Evolutionary conservation across 2,113 vertebrate species (phyloP), one percentile per base, ranked within the genome.

Genomic region (Alligator sinensis): DNA sequence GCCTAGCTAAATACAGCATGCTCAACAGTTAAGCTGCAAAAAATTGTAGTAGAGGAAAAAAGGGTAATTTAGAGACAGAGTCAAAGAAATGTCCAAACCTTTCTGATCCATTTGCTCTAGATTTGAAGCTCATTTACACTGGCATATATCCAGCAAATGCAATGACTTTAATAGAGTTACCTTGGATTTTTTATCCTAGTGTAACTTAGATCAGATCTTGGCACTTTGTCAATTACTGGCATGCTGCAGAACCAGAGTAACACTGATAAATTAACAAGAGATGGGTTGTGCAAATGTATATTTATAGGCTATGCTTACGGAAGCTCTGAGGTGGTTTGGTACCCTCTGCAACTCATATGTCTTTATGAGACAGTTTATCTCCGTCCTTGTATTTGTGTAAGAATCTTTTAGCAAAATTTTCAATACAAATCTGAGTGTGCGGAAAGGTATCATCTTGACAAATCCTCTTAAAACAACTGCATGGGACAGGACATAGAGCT

Each of bases 321-420:
- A 92, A 93, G 55, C 47, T 83, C 89, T 12, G 66, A 96, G 80
- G 70, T 27, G 59, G 84, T 75, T 68, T 91, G 84, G 47, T 24
- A 87, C n/a, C 84, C 64, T 27, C 70, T 84, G 74, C 27, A 86
- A 77, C 64, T 87, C 25, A 0, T 89, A 79, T 2, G 15, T 94
- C 95, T 90, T 80, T 72, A 9, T 9, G 55, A 0, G 7, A 93
- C 82, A 89, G 77, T 77, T 84, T 78, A 25, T 58, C 9, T 1
- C 63, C 89, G 80, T 17, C 70, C 76, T 84, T 77, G 80, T 22
- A 55, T 87, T 92, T 86, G 77, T 72, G 87, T 84, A 89, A 93
- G 86, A 92, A 86, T 86, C 62, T 92, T 94, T 28, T 72, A 87
- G 58, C 89, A 72, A 89, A 95, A 74, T 30, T 55, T 91, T 91